Evolutionary conservation across 2,797 vertebrate species (phyloP), one percentile per base, ranked within the genome.

Genomic region (Typhlichthys eigenmanni): DNA sequence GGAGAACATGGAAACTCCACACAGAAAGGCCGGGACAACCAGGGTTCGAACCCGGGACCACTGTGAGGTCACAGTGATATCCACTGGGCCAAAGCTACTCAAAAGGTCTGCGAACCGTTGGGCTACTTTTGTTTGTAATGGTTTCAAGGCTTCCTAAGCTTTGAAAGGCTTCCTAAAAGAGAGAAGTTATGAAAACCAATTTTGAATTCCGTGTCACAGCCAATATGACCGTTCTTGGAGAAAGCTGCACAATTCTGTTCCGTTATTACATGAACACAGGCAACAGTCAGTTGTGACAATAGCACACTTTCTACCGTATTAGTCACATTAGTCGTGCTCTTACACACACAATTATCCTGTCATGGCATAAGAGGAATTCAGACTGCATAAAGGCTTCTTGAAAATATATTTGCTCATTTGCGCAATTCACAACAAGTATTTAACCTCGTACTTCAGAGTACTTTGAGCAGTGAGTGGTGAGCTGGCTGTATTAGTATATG

Each of bases 341-440:
- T 72, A 66, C 52, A 75, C 62, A 69, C 70, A 24, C 14, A 34
- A 75, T 75, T 74, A 68, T 62, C 60, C 71, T 64, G 71, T 66
- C 58, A 74, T 56, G 68, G 69, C 53, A 6, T 19, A 16, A 29
- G 53, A 64, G 50, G 52, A 75, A 65, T 80, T 78, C 71, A 72
- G 61, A 79, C 56, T 66, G 74, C 79, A 66, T 62, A 68, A 56
- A 63, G 62, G 63, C 75, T 58, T 47, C 59, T 67, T 71, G 38
- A 43, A 70, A 60, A 69, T 70, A 60, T 77, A 80, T 73, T 68
- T 73, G 68, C 75, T 69, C 64, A 62, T 80, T 62, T 72, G 70
- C 62, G 43, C 60, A 75, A 75, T 79, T 80, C 5, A n/a, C n/a
- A 10, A 55, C 54, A 55, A 16, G 24, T 34, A 83, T 78, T 85